A percentile compares a stretch with the other conserved stretches of the same genome.
phyloP scores from a whole-genome alignment of 2,113 vertebrate species.

The Ceyx margarethae region DNA sequence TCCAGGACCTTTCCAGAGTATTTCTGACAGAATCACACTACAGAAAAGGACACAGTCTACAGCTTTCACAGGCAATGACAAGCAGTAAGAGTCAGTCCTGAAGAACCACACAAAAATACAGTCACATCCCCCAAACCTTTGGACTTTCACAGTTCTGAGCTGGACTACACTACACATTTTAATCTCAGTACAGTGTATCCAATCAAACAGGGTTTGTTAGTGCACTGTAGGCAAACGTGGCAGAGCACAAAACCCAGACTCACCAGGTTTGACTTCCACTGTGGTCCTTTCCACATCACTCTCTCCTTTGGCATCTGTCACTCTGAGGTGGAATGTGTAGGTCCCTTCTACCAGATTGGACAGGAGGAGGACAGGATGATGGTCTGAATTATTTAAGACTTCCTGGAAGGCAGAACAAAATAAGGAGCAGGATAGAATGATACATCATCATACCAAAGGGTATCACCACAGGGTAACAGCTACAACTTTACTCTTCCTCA shows the following conservation, averaged over 20 bases:
- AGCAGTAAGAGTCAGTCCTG: not conserved
- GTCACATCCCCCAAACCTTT: not conserved
- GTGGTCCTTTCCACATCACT: slow-evolving; percentile 80
- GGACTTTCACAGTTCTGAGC: not conserved
- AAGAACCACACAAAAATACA: not conserved
- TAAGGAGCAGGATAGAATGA: not conserved
- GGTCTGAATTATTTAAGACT: slow-evolving; percentile 94
- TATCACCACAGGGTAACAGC: not conserved
- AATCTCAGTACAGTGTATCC: not conserved
- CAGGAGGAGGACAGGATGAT: slow-evolving; percentile 90
- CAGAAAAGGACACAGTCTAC: not conserved
- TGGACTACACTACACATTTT: not conserved
- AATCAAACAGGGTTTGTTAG: not conserved
- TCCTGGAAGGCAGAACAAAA: slow-evolving; percentile 77
- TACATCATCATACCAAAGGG: not conserved
- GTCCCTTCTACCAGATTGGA: slow-evolving; percentile 93
- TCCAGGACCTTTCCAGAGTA: not conserved
- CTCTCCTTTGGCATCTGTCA: slow-evolving; percentile 95
- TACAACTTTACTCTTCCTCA: not conserved
- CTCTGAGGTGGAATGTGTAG: slow-evolving; percentile 91
- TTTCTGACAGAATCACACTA: not conserved
- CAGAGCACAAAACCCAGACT: slow-evolving; percentile 17
- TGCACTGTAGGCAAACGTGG: not conserved
- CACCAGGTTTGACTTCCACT: slow-evolving; percentile 91
- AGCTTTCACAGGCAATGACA: not conserved